A percentile compares a stretch with the other conserved stretches of the same genome.
phyloP scores from a whole-genome alignment of 2,797 vertebrate species.

The Choloepus didactylus region DNA sequence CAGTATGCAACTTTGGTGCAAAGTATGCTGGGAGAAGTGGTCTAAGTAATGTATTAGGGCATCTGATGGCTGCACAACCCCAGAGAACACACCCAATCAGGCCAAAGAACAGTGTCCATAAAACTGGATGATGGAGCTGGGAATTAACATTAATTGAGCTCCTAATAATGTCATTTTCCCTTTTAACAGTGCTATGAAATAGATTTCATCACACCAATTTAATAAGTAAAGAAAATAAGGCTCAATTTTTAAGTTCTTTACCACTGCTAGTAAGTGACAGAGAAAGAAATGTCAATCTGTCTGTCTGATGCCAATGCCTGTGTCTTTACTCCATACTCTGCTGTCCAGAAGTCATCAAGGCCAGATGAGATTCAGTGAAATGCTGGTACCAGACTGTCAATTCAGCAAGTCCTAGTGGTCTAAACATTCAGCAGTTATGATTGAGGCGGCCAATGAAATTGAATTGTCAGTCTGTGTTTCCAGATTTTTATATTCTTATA shows the following conservation, averaged over 20 bases:
- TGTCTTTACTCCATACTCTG: not conserved
- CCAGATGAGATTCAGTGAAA: not conserved
- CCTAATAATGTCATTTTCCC: not conserved
- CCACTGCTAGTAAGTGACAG: not conserved
- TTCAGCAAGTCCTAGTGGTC: not conserved
- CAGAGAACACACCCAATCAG: not conserved
- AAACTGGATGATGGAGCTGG: not conserved
- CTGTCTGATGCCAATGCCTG: not conserved
- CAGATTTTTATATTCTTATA: not conserved
- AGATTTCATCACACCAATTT: not conserved
- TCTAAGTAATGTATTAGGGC: not conserved
- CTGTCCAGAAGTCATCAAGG: not conserved
- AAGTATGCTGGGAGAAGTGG: not conserved
- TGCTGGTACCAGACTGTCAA: not conserved
- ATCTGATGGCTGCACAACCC: not conserved
- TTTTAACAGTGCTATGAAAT: not conserved
- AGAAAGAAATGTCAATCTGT: not conserved
- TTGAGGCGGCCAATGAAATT: not conserved
- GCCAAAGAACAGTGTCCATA: not conserved
- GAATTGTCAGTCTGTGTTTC: slow-evolving; percentile 12
- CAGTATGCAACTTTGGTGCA: not conserved
- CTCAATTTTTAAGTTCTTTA: not conserved
- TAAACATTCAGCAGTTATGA: not conserved
- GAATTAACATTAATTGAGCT: not conserved
- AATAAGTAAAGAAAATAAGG: not conserved